Percentiles rank a stretch among this genome's conserved stretches.
Evolutionary conservation across 1,140 invertebrate species (phyloP).

Genomic region (Sycobia sp.): DNA sequence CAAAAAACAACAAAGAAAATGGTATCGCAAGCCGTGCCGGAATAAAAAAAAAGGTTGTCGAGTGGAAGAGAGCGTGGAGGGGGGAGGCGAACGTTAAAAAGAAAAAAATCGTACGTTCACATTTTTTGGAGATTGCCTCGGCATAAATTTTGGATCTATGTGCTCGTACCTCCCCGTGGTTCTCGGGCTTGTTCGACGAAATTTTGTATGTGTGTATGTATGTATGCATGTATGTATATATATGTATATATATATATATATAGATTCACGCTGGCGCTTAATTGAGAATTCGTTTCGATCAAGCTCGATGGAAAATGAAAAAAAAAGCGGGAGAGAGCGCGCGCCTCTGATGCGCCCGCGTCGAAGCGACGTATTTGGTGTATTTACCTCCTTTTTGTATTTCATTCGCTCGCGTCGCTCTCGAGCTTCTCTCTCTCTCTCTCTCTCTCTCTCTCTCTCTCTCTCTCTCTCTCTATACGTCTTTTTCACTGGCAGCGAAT

Average conservation of each 20-base stretch:
- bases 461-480: not conserved
- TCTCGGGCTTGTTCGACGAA: too few species aligned
- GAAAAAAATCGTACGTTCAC: not conserved
- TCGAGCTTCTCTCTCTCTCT: not conserved
- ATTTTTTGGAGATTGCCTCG: conserved; percentile 27
- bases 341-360: not conserved
- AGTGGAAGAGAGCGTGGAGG: too few species aligned
- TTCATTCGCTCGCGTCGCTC: conserved; percentile 13
- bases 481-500: conserved; percentile 6
- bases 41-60: too few species aligned
- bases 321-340: too few species aligned
- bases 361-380: conserved; percentile 19
- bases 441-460: not conserved
- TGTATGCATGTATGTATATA: too few species aligned
- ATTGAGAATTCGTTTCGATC: conserved; percentile 33
- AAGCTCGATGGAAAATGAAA: conserved; percentile 28
- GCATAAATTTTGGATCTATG: conserved; percentile 26
- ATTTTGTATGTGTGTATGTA: too few species aligned
- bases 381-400: conserved; percentile 29
- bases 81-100: not conserved
- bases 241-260: too few species aligned
- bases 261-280: conserved; percentile 16
- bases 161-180: too few species aligned
- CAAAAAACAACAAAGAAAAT: too few species aligned
- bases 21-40: too few species aligned